Conservation (phyloP, 1,140 invertebrate species). For the Bathynomus jamesi region DNA sequence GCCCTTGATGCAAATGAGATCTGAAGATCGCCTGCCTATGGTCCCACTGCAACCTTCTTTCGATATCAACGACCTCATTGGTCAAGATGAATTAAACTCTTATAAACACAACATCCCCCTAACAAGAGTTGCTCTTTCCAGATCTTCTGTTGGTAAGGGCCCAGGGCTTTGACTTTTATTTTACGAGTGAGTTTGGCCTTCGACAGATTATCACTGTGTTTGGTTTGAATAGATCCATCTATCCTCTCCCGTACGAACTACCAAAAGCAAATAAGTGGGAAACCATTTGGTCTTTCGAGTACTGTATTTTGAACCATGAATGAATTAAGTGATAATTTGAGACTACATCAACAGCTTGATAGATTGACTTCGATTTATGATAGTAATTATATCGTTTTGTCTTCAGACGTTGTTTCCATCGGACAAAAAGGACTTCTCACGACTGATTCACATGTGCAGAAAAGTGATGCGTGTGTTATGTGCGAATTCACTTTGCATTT, state of each 20-base stretch:
- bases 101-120: slow-evolving; percentile 1
- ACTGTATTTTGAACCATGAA: too few relatives aligned
- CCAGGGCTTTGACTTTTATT: too few relatives aligned
- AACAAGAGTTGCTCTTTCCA: slow-evolving; percentile 3
- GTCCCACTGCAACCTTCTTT: neutral
- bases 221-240: too few relatives aligned
- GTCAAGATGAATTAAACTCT: slow-evolving; percentile 37
- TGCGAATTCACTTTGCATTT: slow-evolving; percentile 77
- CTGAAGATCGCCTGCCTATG: neutral
- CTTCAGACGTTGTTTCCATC: slow-evolving; percentile 7
- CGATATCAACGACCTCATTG: slow-evolving; percentile 1
- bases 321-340: too few relatives aligned
- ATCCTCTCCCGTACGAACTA: too few relatives aligned
- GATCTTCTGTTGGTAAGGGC: slow-evolving; percentile 17
- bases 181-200: too few relatives aligned
- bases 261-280: too few relatives aligned
- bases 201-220: too few relatives aligned
- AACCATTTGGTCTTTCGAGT: too few relatives aligned
- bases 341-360: too few relatives aligned
- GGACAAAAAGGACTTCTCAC: neutral
- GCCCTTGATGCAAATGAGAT: neutral
- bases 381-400: too few relatives aligned
- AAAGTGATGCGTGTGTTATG: slow-evolving; percentile 56
- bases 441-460: neutral
- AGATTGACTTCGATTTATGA: too few relatives aligned